phyloP scores from a whole-genome alignment of 2,113 vertebrate species.

The Choloepus hoffmanni region DNA sequence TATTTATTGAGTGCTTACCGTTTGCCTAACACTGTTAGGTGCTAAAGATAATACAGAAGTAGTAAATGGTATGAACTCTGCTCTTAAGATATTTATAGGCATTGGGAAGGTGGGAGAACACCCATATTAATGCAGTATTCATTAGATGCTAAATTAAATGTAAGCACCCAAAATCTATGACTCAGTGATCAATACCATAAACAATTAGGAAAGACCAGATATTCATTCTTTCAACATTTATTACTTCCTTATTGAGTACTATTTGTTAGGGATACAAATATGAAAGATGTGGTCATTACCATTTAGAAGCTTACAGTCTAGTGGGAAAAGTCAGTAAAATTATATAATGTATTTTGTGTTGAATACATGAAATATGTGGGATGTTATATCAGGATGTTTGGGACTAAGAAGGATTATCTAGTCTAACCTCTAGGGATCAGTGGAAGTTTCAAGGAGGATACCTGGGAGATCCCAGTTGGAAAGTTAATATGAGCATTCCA shows the following conservation, averaged over 20 bases:
- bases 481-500: not conserved
- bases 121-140: not conserved
- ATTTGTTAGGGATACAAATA: conserved; percentile 8
- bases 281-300: conserved; percentile 2
- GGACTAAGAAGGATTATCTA: not conserved
- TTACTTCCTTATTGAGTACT: not conserved
- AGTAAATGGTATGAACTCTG: conserved; percentile 35
- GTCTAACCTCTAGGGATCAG: not conserved
- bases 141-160: conserved; percentile 54
- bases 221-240: not conserved
- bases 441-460: conserved; percentile 41
- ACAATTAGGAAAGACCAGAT: conserved; percentile 40
- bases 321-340: not conserved
- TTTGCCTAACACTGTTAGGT: conserved; percentile 55
- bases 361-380: not conserved
- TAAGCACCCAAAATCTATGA: not conserved
- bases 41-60: conserved; percentile 53
- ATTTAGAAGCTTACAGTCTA: conserved; percentile 34
- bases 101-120: not conserved
- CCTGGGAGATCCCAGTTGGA: not conserved
- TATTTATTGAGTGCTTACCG: conserved; percentile 75
- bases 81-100: conserved; percentile 38
- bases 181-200: not conserved
- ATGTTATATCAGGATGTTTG: not conserved
- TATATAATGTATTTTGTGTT: conserved; percentile 33